A percentile compares a stretch with the other conserved stretches of the same genome.
Conservation (phyloP, 2,113 vertebrate genomes). For the Corythoichthys haematopterus region DNA sequence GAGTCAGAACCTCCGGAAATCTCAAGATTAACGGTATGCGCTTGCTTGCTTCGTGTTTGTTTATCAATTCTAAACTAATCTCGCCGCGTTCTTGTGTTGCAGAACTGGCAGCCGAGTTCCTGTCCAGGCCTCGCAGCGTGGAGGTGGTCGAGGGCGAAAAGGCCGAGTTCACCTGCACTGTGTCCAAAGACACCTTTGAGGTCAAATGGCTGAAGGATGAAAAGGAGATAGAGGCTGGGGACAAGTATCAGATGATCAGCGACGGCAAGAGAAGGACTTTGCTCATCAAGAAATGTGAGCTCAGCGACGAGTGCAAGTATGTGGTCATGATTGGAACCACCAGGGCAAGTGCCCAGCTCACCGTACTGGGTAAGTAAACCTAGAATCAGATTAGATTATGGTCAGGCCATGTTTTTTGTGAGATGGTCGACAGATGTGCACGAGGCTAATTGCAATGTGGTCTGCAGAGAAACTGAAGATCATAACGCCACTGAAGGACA, state of each 20-base stretch:
- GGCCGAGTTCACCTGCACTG: slow-evolving; percentile 88
- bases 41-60: neutral
- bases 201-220: slow-evolving; percentile 85
- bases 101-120: slow-evolving; percentile 96
- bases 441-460: neutral
- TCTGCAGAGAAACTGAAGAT: slow-evolving; percentile 89
- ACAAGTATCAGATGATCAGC: slow-evolving; percentile 83
- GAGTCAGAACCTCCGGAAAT: slow-evolving; percentile 78
- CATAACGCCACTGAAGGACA: slow-evolving; percentile 90
- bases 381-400: too few relatives aligned
- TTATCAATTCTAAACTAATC: neutral
- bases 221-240: slow-evolving; percentile 76
- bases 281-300: slow-evolving; percentile 77
- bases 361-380: slow-evolving; percentile 77
- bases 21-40: slow-evolving; percentile 84
- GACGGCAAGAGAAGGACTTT: slow-evolving; percentile 87
- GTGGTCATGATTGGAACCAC: slow-evolving; percentile 79
- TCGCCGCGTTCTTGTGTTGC: neutral
- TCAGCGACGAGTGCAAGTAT: slow-evolving; percentile 83
- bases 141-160: slow-evolving; percentile 93
- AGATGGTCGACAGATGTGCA: neutral
- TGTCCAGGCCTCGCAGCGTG: slow-evolving; percentile 83
- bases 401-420: too few relatives aligned
- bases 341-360: slow-evolving; percentile 83
- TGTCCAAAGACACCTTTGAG: slow-evolving; percentile 87